Evolutionary conservation across 2,113 vertebrate species (phyloP).

Genomic region (Aphyosemion australe): DNA sequence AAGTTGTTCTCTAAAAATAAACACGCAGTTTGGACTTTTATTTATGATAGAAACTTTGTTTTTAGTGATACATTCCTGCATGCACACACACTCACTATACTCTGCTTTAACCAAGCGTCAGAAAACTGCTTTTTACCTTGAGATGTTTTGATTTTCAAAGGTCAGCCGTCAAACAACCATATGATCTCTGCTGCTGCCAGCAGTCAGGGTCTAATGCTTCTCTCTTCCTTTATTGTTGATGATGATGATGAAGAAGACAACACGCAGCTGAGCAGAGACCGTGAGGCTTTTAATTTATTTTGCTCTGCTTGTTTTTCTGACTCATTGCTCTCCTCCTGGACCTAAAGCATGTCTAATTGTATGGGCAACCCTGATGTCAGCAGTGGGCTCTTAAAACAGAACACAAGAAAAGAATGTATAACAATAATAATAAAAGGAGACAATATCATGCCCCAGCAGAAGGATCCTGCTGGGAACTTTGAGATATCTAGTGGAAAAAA

Average conservation of each 20-base stretch:
- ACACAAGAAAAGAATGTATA: background rate
- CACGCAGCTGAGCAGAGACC: slow-evolving; percentile 16
- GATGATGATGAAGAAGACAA: slow-evolving; percentile 5
- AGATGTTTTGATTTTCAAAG: background rate
- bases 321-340: slow-evolving; percentile 1
- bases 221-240: slow-evolving; percentile 23
- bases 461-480: too few species aligned
- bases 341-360: background rate
- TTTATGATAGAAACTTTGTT: too few species aligned
- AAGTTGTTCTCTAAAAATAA: background rate
- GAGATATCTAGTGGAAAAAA: too few species aligned
- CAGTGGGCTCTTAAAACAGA: background rate
- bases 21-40: too few species aligned
- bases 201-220: slow-evolving; percentile 13
- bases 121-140: slow-evolving; percentile 10
- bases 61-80: too few species aligned
- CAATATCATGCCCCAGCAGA: too few species aligned
- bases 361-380: slow-evolving; percentile 2
- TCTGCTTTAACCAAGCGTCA: slow-evolving; percentile 6
- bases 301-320: slow-evolving; percentile 7
- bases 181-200: slow-evolving; percentile 16
- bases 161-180: background rate
- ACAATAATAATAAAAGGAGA: background rate
- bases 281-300: slow-evolving; percentile 22
- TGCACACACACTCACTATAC: too few species aligned